These are phyloP conservation scores for Rhinophrynus dorsalis DNA, from an alignment of 2,797 vertebrate genomes.

Conservation along the genomic window DNA sequence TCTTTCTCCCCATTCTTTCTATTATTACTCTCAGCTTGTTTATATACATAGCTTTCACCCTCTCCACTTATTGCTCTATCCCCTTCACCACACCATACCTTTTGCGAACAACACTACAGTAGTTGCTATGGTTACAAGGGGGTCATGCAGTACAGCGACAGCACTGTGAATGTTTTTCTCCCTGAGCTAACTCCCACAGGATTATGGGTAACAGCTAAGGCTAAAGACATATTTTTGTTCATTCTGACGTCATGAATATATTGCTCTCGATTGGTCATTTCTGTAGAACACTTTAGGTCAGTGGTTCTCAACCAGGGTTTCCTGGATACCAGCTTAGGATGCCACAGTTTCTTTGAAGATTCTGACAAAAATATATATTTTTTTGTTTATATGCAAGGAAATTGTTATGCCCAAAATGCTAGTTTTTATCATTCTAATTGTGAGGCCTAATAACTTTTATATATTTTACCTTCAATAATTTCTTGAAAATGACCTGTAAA, in stretches of 20 bases:
- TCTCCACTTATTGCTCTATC: not conserved
- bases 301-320: too few relatives aligned
- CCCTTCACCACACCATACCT: slow-evolving; percentile 26
- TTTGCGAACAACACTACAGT: slow-evolving; percentile 20
- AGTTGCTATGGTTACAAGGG: slow-evolving; percentile 33
- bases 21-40: not conserved
- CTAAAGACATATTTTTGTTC: slow-evolving; percentile 14
- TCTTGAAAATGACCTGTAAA: too few relatives aligned
- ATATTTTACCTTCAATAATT: too few relatives aligned
- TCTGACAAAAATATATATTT: too few relatives aligned
- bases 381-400: too few relatives aligned
- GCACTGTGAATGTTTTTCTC: slow-evolving; percentile 13
- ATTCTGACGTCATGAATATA: slow-evolving; percentile 23
- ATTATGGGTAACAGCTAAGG: slow-evolving; percentile 38
- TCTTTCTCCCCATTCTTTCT: slow-evolving; percentile 4
- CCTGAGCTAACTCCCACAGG: slow-evolving; percentile 6
- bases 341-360: too few relatives aligned
- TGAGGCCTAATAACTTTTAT: too few relatives aligned
- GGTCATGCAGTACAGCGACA: slow-evolving; percentile 17
- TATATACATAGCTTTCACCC: not conserved
- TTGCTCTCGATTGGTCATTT: too few relatives aligned
- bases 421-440: too few relatives aligned
- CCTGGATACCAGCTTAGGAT: too few relatives aligned
- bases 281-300: too few relatives aligned
- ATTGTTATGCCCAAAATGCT: too few relatives aligned